Evolutionary conservation across 2,113 vertebrate genomes (phyloP).

Genomic region (Pluvianellus socialis): DNA sequence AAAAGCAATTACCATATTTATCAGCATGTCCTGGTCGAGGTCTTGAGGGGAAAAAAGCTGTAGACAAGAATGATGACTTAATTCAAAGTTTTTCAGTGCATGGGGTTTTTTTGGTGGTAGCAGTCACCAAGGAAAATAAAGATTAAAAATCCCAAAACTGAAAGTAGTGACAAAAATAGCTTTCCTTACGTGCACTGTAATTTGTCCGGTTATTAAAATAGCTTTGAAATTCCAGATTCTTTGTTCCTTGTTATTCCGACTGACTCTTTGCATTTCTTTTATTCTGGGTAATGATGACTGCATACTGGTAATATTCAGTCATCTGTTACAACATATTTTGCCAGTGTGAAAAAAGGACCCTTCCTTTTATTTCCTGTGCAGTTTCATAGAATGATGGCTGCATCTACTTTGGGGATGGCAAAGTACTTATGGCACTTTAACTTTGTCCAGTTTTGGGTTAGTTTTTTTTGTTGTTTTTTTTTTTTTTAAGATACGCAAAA

Average conservation of each 20-base stretch:
- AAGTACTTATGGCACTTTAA: not conserved
- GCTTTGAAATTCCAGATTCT: not conserved
- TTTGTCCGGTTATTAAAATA: not conserved
- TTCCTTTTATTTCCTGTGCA: not conserved
- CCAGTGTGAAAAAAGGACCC: not conserved
- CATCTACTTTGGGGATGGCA: not conserved
- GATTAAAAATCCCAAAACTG: not conserved
- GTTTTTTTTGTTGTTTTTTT: not conserved
- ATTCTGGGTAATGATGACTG: not conserved
- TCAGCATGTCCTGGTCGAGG: not conserved
- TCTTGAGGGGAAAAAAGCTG: not conserved
- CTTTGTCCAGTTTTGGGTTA: not conserved
- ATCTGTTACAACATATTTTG: not conserved
- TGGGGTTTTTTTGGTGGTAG: not conserved
- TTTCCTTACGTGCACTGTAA: not conserved
- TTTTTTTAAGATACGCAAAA: not conserved
- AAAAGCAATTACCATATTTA: not conserved
- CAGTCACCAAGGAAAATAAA: not conserved
- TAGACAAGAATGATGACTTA: not conserved
- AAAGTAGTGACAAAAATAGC: not conserved
- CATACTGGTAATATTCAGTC: not conserved
- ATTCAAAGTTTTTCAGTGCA: not conserved
- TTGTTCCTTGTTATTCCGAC: not conserved
- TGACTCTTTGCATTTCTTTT: not conserved
- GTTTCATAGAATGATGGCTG: not conserved